Base-by-base conservation (phyloP, 1,140 invertebrate genomes). In the Bombus pyrosoma region DNA sequence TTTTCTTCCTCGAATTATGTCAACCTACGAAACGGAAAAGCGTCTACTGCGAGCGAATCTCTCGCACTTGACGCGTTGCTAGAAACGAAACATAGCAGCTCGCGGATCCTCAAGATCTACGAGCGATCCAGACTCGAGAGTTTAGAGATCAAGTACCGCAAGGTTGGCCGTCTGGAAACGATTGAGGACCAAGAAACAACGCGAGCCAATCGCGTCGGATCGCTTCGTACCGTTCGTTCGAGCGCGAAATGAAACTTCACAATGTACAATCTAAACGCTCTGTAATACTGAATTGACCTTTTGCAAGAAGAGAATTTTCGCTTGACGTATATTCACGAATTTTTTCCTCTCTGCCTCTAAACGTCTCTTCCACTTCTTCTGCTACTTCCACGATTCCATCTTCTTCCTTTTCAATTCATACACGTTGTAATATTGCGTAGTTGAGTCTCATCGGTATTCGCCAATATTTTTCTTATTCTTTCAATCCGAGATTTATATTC, bases 241-340 rank as follows among this genome's bases (percentile, higher is more conserved):
- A 75, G 57, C 81, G 41, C 47, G 28, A 83, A 83, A 83, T 75
- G 37, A 83, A 66, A 83, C 59, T 59, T 59, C 53, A 66, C 72
- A 64, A 72, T 66, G 73, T 53, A 81, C 71, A 74, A 59, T 82
- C 39, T 82, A 64, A 72, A 82, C 80, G 57, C 39, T 62, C 59
- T 66, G 72, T 83, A 66, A 83, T 83, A 75, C 59, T 66, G 72
- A 76, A 75, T 83, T 83, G 72, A 75, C 57, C 81, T 75, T 83
- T 78, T 78, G 53, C 59, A 39, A 39, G n/a, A 75, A 41, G 34
- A n/a, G 62, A n/a, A 79, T 34, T 28, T 57, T 80, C 47, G 64
- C 78, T 53, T 22, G 68, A 81, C 47, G 43, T n/a, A n/a, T 81
- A 12, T 59, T 62, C 68, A 37, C 79, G 68, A 81, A 37, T 37